Evolutionary conservation across 2,797 vertebrate species (phyloP).

Genomic region (Semotilus atromaculatus): DNA sequence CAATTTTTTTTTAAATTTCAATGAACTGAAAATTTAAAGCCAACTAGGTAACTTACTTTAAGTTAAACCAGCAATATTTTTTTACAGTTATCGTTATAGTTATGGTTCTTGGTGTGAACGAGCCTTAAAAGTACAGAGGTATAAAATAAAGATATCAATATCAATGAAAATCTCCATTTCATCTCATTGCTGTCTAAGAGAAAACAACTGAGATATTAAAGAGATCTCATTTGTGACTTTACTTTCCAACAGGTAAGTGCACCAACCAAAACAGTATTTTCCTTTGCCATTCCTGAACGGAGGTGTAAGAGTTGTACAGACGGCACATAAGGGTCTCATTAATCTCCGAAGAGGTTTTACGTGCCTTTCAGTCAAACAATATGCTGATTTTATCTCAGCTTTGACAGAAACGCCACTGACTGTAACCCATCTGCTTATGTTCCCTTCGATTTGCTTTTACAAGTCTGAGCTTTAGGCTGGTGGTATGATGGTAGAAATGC

Average conservation of each 20-base stretch:
- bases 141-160: neutral
- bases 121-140: neutral
- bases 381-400: conserved; percentile 68
- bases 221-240: neutral
- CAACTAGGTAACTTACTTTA: too few species aligned
- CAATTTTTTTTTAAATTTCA: too few species aligned
- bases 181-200: neutral
- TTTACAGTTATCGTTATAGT: neutral
- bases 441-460: conserved; percentile 53
- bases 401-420: conserved; percentile 66
- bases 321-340: conserved; percentile 42
- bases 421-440: conserved; percentile 54
- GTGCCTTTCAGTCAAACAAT: conserved; percentile 63
- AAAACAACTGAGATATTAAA: neutral
- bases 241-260: neutral
- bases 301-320: conserved; percentile 1
- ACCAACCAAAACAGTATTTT: neutral
- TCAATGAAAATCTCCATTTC: too few species aligned
- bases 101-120: neutral
- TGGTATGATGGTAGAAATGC: neutral
- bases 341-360: conserved; percentile 52
- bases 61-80: too few species aligned
- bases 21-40: too few species aligned
- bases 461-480: conserved; percentile 1
- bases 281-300: conserved; percentile 15